A percentile compares a stretch with the other conserved stretches of the same genome.
These are phyloP conservation scores for Drosophila hamatofila DNA, from an alignment of 2,888 invertebrate species.

Conservation along the genomic window DNA sequence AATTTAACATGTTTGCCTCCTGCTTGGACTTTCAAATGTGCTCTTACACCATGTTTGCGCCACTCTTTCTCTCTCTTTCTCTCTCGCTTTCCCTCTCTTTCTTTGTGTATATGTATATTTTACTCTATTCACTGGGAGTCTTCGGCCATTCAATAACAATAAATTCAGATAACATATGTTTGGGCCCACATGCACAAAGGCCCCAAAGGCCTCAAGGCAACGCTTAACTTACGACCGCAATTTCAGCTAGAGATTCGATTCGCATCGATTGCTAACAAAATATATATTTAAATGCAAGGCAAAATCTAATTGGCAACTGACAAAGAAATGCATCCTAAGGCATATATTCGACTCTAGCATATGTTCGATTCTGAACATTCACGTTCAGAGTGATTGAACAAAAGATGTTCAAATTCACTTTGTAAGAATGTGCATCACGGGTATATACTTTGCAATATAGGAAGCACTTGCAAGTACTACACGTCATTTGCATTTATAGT, in stretches of 20 bases:
- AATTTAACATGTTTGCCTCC: constrained; percentile 67
- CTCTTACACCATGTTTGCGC: constrained; percentile 28
- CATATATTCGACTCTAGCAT: neutral
- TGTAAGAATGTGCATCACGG: too few species aligned
- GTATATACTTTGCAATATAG: too few species aligned
- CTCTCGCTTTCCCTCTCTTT: neutral
- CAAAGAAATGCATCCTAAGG: neutral
- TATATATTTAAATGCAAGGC: constrained; percentile 2
- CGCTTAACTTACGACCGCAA: constrained; percentile 31
- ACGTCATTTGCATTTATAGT: too few species aligned
- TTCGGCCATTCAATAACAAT: constrained; percentile 53
- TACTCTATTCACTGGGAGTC: neutral
- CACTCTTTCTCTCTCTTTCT: neutral
- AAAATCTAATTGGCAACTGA: constrained; percentile 23
- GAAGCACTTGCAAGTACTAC: too few species aligned
- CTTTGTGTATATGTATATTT: neutral
- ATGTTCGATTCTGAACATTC: too few species aligned
- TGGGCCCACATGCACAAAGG: constrained; percentile 42
- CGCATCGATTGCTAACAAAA: constrained; percentile 35
- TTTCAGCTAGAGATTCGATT: constrained; percentile 14
- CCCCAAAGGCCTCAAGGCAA: constrained; percentile 30
- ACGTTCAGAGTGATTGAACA: too few species aligned
- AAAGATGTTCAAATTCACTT: too few species aligned
- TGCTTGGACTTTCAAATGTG: constrained; percentile 25
- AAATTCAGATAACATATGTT: constrained; percentile 59